A percentile compares a stretch with the other conserved stretches of the same genome.
Conservation (phyloP, 2,797 vertebrate genomes). For the Molossus alvarezi region DNA sequence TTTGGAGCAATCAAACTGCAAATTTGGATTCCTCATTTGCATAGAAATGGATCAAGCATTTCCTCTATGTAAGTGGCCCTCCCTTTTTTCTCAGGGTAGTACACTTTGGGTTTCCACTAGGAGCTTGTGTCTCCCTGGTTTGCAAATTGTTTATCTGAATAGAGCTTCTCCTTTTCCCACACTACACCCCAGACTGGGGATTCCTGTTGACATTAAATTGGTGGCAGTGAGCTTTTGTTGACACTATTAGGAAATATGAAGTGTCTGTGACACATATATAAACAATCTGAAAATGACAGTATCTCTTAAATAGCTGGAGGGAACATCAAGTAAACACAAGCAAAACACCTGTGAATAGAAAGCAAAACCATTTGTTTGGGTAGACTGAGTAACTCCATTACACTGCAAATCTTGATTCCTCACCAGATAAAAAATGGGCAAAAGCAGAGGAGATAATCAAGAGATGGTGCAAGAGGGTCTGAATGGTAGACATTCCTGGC, state of each 20-base stretch:
- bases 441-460: slow-evolving; percentile 61
- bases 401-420: slow-evolving; percentile 66
- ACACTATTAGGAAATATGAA: slow-evolving; percentile 34
- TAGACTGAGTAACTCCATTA: slow-evolving; percentile 67
- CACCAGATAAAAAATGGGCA: slow-evolving; percentile 75
- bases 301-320: not conserved
- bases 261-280: not conserved
- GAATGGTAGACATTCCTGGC: not conserved
- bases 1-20: not conserved
- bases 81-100: not conserved
- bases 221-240: not conserved
- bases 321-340: slow-evolving; percentile 60
- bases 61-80: too few relatives aligned
- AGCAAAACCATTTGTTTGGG: slow-evolving; percentile 76
- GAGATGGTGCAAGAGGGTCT: slow-evolving; percentile 66
- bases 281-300: slow-evolving; percentile 10
- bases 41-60: not conserved
- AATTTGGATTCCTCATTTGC: not conserved
- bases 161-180: not conserved
- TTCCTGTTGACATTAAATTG: not conserved
- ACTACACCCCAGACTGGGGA: not conserved
- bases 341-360: slow-evolving; percentile 76
- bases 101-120: not conserved
- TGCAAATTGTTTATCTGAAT: not conserved
- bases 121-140: not conserved